A percentile compares a stretch with the other conserved stretches of the same genome.
Conservation (phyloP, 1,140 invertebrate species). For the Drosophila setifemur region DNA sequence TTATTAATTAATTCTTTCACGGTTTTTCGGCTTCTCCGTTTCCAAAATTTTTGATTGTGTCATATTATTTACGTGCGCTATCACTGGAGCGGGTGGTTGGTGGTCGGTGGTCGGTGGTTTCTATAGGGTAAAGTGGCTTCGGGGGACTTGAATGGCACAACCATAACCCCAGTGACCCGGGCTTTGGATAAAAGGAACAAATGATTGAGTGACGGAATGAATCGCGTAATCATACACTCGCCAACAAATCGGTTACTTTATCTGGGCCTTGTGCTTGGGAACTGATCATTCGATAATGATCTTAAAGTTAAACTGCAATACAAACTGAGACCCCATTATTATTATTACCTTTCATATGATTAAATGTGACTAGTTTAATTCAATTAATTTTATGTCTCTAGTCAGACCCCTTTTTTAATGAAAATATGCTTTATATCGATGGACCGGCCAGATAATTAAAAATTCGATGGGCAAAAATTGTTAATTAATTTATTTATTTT, state of each 20-base stretch:
- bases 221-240: constrained; percentile 20
- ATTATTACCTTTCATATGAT: too few species aligned
- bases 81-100: constrained; percentile 1
- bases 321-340: too few species aligned
- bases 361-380: too few species aligned
- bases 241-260: background rate
- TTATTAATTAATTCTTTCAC: constrained; percentile 75
- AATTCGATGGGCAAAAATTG: too few species aligned
- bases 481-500: too few species aligned
- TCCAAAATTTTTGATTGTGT: constrained; percentile 64
- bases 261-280: background rate
- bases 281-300: background rate
- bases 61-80: constrained; percentile 65
- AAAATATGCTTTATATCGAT: too few species aligned
- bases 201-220: constrained; percentile 26
- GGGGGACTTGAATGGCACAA: constrained; percentile 3
- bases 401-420: too few species aligned
- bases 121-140: background rate
- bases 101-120: background rate
- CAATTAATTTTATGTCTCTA: too few species aligned
- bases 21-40: constrained; percentile 43
- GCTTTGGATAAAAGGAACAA: constrained; percentile 9
- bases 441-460: too few species aligned
- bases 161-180: constrained; percentile 46
- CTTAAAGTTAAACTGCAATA: too few species aligned